Evolutionary conservation across 2,113 vertebrate genomes (phyloP).

Genomic region (Fulmarus glacialis): DNA sequence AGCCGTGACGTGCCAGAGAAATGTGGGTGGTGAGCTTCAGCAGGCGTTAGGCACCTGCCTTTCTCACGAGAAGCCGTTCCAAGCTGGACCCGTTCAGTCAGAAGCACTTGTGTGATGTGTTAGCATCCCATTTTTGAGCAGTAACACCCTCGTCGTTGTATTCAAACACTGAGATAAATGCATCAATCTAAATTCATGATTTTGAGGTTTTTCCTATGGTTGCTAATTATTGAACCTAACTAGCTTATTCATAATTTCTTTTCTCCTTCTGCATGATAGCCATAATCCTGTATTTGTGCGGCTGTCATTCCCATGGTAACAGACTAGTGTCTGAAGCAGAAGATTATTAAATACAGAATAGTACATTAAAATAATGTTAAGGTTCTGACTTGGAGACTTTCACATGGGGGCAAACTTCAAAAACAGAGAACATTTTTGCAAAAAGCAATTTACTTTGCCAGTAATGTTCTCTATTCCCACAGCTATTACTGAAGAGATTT

Average conservation of each 20-base stretch:
- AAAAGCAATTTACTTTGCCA: conserved; percentile 67
- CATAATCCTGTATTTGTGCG: conserved; percentile 70
- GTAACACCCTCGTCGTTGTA: conserved; percentile 10
- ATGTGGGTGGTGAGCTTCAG: fast-evolving
- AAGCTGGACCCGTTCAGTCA: neutral
- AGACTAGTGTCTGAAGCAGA: conserved; percentile 75
- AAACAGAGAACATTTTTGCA: conserved; percentile 34
- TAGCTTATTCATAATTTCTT: conserved; percentile 74
- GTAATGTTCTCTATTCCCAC: conserved; percentile 65
- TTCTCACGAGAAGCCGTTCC: fast-evolving
- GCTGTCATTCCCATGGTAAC: conserved; percentile 81
- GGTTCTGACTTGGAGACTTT: conserved; percentile 74
- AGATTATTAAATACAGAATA: conserved; percentile 77
- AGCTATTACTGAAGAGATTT: conserved; percentile 60
- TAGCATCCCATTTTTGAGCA: conserved; percentile 45
- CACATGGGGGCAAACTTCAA: conserved; percentile 70
- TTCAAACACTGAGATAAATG: conserved; percentile 68
- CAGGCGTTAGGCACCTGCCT: neutral
- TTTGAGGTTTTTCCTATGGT: conserved; percentile 29
- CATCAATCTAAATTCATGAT: conserved; percentile 66
- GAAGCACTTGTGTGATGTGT: neutral
- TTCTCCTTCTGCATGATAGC: conserved; percentile 71
- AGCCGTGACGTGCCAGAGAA: fast-evolving
- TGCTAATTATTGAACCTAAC: conserved; percentile 77
- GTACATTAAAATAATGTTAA: conserved; percentile 77